These are phyloP conservation scores for Megaceryle torquata DNA, from an alignment of 2,113 vertebrate genomes.

Conservation along the genomic window DNA sequence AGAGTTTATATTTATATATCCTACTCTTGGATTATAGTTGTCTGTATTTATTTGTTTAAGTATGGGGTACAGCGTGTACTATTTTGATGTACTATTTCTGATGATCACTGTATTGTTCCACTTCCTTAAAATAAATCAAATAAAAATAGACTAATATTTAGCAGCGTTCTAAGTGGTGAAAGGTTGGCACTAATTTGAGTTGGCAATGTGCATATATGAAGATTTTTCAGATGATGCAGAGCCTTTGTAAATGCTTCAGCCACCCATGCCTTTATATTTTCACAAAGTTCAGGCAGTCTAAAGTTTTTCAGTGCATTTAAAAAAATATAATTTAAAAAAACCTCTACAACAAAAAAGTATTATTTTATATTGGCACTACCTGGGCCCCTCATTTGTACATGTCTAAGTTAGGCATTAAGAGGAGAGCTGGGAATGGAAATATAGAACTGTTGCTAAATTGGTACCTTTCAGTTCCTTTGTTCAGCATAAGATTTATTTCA, in stretches of 20 bases:
- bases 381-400: neutral
- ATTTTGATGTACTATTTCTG: constrained; percentile 53
- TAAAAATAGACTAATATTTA: constrained; percentile 40
- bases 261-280: neutral
- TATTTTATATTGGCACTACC: neutral
- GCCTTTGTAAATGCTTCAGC: neutral
- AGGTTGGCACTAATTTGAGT: neutral
- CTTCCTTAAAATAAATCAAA: constrained; percentile 60
- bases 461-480: constrained; percentile 26
- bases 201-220: neutral
- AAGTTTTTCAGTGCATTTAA: neutral
- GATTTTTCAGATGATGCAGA: neutral
- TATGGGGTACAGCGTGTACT: constrained; percentile 6
- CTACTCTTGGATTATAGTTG: constrained; percentile 13
- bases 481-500: neutral
- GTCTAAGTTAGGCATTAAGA: neutral
- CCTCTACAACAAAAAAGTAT: neutral
- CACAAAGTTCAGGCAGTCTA: neutral
- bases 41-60: constrained; percentile 58
- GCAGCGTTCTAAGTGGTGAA: neutral
- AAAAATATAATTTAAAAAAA: neutral
- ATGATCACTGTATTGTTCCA: constrained; percentile 40
- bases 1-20: constrained; percentile 26
- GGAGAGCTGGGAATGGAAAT: neutral
- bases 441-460: neutral